Base-by-base conservation (phyloP, 2,888 invertebrate genomes). In the Scaptomyza polygonia region DNA sequence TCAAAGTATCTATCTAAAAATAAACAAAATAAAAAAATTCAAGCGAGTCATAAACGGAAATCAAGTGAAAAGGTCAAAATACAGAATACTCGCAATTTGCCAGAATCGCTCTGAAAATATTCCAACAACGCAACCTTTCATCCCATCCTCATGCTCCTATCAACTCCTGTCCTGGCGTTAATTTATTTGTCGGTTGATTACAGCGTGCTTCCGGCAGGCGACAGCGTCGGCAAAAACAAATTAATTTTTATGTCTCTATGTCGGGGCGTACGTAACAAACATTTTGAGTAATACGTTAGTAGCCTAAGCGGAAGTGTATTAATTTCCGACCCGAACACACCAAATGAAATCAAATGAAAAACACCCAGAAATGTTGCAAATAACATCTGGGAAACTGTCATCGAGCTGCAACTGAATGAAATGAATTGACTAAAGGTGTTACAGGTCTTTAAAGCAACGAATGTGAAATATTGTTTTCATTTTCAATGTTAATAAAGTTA, bases 121-220 rank as follows among this genome's bases (percentile, higher is more conserved):
- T n/a, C 47, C 34, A 42, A 43, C 47, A 48, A 42, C n/a, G 16
- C 45, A 39, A 57, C 74, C 74, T 56, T 58, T 58, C 44, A 11
- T 21, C 47, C 40, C 18, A 21, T 27, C 16, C 5, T 49, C 34
- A 40, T 27, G 51, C 9, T 49, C 39, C 21, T 43, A 34, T 12
- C 40, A 49, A 44, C 49, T 45, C 34, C 49, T 59, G 54, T 56
- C 49, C 49, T 53, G 74, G 73, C 66, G 84, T 84, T 81, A 84
- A 84, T 84, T 84, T 84, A 84, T 84, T 84, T 86, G 86, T 81
- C 84, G 84, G 79, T 84, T 84, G 86, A 86, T 84, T 84, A 84
- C 74, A 81, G 71, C 79, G 79, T 67, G 77, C 79, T 77, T 86
- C 84, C 84, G 86, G 62, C 78, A 76, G 76, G 73, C 72, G 84